These are phyloP conservation scores for Stomatorhinus walkeri DNA, from an alignment of 2,797 vertebrate species.

Conservation along the genomic window DNA sequence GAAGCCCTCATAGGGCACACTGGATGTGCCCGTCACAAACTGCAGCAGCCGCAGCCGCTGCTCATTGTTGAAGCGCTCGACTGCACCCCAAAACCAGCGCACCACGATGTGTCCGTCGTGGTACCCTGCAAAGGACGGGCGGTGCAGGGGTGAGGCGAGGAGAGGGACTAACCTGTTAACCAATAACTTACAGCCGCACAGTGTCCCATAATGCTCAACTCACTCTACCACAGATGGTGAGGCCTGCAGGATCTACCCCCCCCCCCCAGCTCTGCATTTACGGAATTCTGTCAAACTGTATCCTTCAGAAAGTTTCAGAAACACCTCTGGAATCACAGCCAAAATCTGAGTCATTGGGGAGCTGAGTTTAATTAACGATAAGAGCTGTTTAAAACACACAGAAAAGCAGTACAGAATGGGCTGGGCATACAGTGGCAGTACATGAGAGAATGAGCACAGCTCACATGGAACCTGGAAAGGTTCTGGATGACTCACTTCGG, in stretches of 20 bases:
- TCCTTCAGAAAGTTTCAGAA: background rate
- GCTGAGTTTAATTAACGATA: background rate
- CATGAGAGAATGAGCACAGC: background rate
- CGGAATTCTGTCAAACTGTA: background rate
- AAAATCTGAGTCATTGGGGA: background rate
- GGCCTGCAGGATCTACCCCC: background rate
- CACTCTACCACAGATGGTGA: background rate
- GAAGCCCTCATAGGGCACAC: conserved; percentile 78
- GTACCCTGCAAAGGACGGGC: conserved; percentile 57
- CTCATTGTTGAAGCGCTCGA: conserved; percentile 81
- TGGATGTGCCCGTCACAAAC: conserved; percentile 79
- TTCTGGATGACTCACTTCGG: background rate
- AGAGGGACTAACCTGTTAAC: background rate
- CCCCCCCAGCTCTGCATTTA: background rate
- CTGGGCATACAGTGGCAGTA: background rate
- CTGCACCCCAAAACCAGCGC: conserved; percentile 80
- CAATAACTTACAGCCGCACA: background rate
- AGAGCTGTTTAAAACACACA: background rate
- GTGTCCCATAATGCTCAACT: background rate
- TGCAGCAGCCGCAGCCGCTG: conserved; percentile 74
- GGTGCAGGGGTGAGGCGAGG: background rate
- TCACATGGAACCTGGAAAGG: background rate
- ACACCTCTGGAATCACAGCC: background rate
- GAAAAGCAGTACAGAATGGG: background rate
- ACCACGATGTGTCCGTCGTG: conserved; percentile 81